These are phyloP conservation scores for Drosophila helvetica DNA, from an alignment of 2,888 invertebrate genomes.

Conservation along the genomic window DNA sequence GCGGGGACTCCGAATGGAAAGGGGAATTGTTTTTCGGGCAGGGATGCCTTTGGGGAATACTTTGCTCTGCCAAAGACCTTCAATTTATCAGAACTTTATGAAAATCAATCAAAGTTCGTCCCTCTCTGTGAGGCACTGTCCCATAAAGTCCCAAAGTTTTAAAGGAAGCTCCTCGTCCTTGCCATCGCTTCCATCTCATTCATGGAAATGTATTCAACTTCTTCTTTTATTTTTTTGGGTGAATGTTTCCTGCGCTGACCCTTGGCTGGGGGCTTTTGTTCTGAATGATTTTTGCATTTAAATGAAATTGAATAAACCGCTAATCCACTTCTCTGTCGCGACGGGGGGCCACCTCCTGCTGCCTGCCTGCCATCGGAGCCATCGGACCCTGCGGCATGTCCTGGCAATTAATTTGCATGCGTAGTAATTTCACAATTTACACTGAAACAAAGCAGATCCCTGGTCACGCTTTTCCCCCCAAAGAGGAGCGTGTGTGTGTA, in stretches of 20 bases:
- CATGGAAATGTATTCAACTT: conserved; percentile 17
- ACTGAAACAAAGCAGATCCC: conserved; percentile 16
- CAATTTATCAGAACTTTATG: conserved; percentile 1
- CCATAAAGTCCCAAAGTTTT: background rate
- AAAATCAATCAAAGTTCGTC: background rate
- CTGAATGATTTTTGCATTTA: conserved; percentile 71
- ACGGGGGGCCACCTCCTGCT: conserved; percentile 39
- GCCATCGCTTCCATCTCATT: background rate
- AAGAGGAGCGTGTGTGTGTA: conserved; percentile 52
- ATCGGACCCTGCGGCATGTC: conserved; percentile 13
- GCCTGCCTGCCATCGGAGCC: conserved; percentile 27
- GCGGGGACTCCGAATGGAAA: conserved; percentile 1
- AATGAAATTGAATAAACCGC: conserved; percentile 74
- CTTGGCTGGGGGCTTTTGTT: conserved; percentile 42
- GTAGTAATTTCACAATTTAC: conserved; percentile 51
- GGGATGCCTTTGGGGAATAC: background rate
- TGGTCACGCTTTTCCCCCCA: conserved; percentile 8
- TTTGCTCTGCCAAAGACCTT: background rate
- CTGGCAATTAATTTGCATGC: conserved; percentile 70
- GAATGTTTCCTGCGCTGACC: conserved; percentile 31
- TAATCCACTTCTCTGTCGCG: conserved; percentile 66
- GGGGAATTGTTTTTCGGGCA: conserved; percentile 31
- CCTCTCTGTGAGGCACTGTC: background rate
- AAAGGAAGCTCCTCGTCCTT: background rate
- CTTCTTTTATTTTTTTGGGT: background rate